These are phyloP conservation scores for Bombus affinis DNA, from an alignment of 1,140 invertebrate genomes.

Conservation along the genomic window DNA sequence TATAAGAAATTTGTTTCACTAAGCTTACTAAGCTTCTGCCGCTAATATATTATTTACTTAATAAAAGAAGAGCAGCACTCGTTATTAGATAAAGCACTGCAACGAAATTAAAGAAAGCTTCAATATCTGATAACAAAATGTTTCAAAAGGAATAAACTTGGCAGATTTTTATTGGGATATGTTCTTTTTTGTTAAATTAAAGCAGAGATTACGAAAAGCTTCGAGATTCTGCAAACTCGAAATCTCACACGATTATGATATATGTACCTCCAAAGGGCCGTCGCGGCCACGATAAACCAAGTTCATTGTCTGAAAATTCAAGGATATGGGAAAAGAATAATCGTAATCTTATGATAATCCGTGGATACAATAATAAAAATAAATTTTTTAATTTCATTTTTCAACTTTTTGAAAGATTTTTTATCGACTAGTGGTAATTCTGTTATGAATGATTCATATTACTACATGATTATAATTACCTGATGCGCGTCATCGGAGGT, in stretches of 20 bases:
- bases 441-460: not conserved
- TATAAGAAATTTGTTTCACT: not conserved
- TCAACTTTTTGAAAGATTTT: not conserved
- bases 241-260: slow-evolving; percentile 27
- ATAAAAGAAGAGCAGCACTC: not conserved
- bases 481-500: slow-evolving; percentile 91
- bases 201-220: slow-evolving; percentile 21
- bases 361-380: not conserved
- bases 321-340: slow-evolving; percentile 37
- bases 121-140: not conserved
- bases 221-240: slow-evolving; percentile 17
- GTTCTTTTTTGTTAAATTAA: not conserved
- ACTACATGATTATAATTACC: slow-evolving; percentile 76
- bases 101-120: not conserved
- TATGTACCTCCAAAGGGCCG: slow-evolving; percentile 67
- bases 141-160: not conserved
- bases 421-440: not conserved
- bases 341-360: not conserved
- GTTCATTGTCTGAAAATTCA: slow-evolving; percentile 70
- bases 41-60: not conserved
- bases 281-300: slow-evolving; percentile 61
- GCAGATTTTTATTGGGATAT: too few species aligned
- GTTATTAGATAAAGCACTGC: not conserved
- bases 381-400: not conserved
- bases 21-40: not conserved